These are phyloP conservation scores for Cydia splendana DNA, from an alignment of 1,140 invertebrate species.

Conservation along the genomic window DNA sequence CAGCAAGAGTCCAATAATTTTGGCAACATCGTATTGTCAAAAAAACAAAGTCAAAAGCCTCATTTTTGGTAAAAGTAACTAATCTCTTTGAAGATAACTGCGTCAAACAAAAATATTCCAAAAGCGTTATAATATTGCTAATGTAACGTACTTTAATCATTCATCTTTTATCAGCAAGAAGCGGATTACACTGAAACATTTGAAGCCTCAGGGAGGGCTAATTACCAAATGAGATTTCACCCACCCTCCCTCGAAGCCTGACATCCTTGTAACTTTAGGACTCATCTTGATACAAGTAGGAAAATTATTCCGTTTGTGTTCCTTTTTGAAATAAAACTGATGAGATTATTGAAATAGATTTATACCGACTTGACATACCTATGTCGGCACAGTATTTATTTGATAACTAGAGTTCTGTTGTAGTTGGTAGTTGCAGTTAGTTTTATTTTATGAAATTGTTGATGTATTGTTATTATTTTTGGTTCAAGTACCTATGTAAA, in stretches of 20 bases:
- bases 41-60: neutral
- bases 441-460: too few relatives aligned
- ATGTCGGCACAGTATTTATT: too few relatives aligned
- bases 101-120: neutral
- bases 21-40: neutral
- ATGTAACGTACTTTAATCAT: slow-evolving; percentile 28
- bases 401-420: too few relatives aligned
- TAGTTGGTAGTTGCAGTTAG: too few relatives aligned
- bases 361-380: too few relatives aligned
- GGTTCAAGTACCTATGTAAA: too few relatives aligned
- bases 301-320: too few relatives aligned
- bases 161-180: slow-evolving; percentile 21
- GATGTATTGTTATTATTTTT: too few relatives aligned
- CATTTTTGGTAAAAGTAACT: neutral
- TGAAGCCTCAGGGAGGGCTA: slow-evolving; percentile 18
- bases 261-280: neutral
- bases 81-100: neutral
- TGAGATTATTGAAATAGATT: too few relatives aligned
- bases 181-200: slow-evolving; percentile 11
- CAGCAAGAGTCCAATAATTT: too few relatives aligned
- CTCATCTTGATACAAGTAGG: neutral
- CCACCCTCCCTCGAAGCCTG: neutral
- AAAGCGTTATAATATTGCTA: slow-evolving; percentile 28
- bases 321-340: too few relatives aligned
- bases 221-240: slow-evolving; percentile 26